These are phyloP conservation scores for Conops quadrifasciatus DNA, from an alignment of 2,888 invertebrate species.

Conservation along the genomic window DNA sequence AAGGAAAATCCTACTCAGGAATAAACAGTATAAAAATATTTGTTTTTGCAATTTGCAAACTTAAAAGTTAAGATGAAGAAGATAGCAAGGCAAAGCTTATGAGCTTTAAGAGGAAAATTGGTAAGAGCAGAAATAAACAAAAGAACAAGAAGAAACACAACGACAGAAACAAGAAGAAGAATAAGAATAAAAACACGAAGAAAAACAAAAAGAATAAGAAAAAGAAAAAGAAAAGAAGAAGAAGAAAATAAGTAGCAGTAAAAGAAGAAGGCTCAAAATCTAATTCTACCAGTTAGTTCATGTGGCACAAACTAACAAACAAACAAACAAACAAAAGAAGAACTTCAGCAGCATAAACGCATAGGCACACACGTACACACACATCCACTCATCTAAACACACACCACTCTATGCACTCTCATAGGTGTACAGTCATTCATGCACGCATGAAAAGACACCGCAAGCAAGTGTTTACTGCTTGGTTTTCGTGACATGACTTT, in stretches of 20 bases:
- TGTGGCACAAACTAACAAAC: neutral
- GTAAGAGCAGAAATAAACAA: no score
- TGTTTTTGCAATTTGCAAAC: no score
- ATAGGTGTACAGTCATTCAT: neutral
- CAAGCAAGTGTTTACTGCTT: neutral
- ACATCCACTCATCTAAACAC: neutral
- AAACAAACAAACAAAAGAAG: no score
- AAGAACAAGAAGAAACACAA: no score
- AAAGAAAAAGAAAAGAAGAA: conserved; percentile 7
- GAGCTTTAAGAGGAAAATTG: no score
- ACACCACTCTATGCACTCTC: neutral
- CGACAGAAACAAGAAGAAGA: neutral
- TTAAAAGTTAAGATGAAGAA: no score
- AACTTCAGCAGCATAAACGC: neutral
- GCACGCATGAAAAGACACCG: neutral
- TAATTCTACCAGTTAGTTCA: no score
- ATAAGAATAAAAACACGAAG: neutral
- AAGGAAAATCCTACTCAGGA: no score
- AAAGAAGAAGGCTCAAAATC: no score
- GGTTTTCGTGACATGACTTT: conserved; percentile 13
- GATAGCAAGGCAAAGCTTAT: no score
- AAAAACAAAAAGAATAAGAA: conserved; percentile 30
- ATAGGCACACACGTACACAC: neutral
- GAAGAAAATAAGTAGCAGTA: conserved; percentile 1
- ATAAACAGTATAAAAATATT: no score